A percentile compares a stretch with the other conserved stretches of the same genome.
Conservation (phyloP, 1,140 invertebrate species). For the Trialeurodes vaporariorum region DNA sequence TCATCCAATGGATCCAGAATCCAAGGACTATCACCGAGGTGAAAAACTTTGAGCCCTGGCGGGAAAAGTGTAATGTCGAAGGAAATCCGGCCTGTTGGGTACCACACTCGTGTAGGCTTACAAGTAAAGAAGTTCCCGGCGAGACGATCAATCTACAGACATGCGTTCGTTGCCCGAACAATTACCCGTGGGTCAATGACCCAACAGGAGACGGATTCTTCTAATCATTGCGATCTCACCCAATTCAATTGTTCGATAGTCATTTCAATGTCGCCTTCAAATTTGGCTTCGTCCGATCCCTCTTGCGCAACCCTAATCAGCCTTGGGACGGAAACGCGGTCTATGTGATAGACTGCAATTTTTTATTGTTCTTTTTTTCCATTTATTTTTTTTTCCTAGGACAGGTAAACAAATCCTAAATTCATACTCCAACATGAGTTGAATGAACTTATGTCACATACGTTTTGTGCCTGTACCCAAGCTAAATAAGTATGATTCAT, state of each 20-base stretch:
- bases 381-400: too few relatives aligned
- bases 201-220: slow-evolving; percentile 83
- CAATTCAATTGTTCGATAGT: neutral
- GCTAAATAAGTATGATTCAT: too few relatives aligned
- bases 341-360: too few relatives aligned
- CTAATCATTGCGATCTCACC: slow-evolving; percentile 41
- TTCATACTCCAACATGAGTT: too few relatives aligned
- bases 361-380: too few relatives aligned
- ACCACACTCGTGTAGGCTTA: slow-evolving; percentile 78
- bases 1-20: slow-evolving; percentile 94
- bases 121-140: slow-evolving; percentile 81
- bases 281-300: too few relatives aligned
- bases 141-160: slow-evolving; percentile 88
- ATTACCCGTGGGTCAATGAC: slow-evolving; percentile 90
- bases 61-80: slow-evolving; percentile 78
- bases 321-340: too few relatives aligned
- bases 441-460: too few relatives aligned
- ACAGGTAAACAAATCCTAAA: too few relatives aligned
- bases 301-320: too few relatives aligned
- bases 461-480: too few relatives aligned
- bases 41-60: slow-evolving; percentile 88
- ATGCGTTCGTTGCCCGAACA: slow-evolving; percentile 82
- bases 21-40: slow-evolving; percentile 70
- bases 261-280: too few relatives aligned
- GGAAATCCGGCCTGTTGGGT: slow-evolving; percentile 71